phyloP scores from a whole-genome alignment of 2,797 vertebrate genomes.

The Lagocephalus sceleratus region DNA sequence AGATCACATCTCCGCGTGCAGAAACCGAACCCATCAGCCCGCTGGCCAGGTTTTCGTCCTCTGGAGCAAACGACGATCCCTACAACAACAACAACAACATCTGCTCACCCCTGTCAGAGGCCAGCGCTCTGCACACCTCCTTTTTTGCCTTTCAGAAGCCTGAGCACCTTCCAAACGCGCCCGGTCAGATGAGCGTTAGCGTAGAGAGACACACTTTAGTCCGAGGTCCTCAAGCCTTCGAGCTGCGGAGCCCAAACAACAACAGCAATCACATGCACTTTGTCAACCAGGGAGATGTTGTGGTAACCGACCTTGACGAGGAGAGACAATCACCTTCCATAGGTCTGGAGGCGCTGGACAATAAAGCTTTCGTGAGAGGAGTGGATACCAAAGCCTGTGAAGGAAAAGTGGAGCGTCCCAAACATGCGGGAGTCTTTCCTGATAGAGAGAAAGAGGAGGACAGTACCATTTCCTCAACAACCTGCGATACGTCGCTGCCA shows the following conservation, averaged over 20 bases:
- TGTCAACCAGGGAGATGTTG: constrained; percentile 65
- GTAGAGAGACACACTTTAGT: constrained; percentile 84
- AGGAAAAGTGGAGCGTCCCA: constrained; percentile 29
- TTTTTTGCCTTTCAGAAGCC: constrained; percentile 62
- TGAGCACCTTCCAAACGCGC: constrained; percentile 30
- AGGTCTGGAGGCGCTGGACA: constrained; percentile 35
- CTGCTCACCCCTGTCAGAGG: constrained; percentile 68
- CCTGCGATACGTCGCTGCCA: constrained; percentile 74
- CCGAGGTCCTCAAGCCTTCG: constrained; percentile 79
- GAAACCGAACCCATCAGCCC: constrained; percentile 73
- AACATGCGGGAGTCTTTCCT: constrained; percentile 27
- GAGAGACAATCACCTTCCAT: constrained; percentile 45
- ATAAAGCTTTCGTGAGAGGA: constrained; percentile 44
- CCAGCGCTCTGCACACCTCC: constrained; percentile 50
- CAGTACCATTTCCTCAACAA: constrained; percentile 76
- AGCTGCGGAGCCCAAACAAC: constrained; percentile 73
- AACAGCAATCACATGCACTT: constrained; percentile 67
- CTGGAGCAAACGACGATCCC: constrained; percentile 52
- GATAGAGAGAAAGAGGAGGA: constrained; percentile 68
- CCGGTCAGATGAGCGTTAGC: constrained; percentile 70
- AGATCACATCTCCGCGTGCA: constrained; percentile 55
- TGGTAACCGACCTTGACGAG: constrained; percentile 68
- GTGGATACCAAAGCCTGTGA: constrained; percentile 40
- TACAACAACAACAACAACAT: constrained; percentile 53
- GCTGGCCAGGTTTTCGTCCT: constrained; percentile 65